phyloP scores from a whole-genome alignment of 2,797 vertebrate genomes.

The Cyprinodon diabolis region DNA sequence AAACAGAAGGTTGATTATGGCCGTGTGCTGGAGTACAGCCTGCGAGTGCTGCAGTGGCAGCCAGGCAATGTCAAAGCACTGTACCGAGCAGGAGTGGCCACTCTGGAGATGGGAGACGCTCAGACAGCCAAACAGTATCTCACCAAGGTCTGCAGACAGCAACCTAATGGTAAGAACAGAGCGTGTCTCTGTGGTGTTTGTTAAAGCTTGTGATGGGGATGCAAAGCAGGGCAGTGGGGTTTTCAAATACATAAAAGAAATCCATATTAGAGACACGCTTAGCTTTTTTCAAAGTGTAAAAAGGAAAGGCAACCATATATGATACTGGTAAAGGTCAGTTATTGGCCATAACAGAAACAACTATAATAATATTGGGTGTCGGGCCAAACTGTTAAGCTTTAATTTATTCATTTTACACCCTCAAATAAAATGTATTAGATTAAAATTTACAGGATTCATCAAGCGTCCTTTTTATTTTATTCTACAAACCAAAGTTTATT shows the following conservation, averaged over 20 bases:
- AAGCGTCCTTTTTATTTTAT: no score
- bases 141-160: conserved; percentile 78
- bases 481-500: no score
- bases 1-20: conserved; percentile 83
- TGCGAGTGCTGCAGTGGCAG: conserved; percentile 84
- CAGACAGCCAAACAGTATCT: conserved; percentile 84
- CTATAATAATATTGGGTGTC: no score
- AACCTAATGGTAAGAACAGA: conserved; percentile 84
- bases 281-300: no score
- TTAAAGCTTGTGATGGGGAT: not conserved
- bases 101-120: conserved; percentile 87
- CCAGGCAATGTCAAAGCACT: conserved; percentile 87
- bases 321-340: no score
- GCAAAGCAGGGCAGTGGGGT: not conserved
- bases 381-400: no score
- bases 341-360: no score
- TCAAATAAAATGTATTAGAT: no score
- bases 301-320: no score
- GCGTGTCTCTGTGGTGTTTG: not conserved
- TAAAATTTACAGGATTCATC: no score
- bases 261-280: no score
- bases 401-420: no score
- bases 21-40: conserved; percentile 88
- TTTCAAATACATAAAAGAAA: not conserved
- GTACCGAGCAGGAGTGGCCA: conserved; percentile 89